Percentiles rank a stretch among this genome's conserved stretches.
Evolutionary conservation across 2,113 vertebrate species (phyloP).

Genomic region (Festucalex cinctus): DNA sequence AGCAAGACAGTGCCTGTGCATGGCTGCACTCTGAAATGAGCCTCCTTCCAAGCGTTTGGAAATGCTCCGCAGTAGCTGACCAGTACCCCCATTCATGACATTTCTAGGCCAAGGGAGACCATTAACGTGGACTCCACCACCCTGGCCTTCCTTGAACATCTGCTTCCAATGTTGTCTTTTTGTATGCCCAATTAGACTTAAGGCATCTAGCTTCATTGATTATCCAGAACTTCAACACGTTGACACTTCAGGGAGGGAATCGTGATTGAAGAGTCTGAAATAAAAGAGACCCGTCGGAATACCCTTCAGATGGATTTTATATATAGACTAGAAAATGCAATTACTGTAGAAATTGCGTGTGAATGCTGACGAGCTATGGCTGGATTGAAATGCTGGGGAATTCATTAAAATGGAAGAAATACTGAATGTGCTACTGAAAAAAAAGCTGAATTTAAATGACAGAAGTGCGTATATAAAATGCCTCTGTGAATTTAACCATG

Average conservation of each 20-base stretch:
- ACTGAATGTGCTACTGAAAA: not conserved
- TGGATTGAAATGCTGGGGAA: not conserved
- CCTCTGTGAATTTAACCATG: not conserved
- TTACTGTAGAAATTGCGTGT: not conserved
- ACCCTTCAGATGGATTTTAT: not conserved
- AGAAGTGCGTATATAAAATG: not conserved
- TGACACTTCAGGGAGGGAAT: not conserved
- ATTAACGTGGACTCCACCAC: not conserved
- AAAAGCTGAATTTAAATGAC: not conserved
- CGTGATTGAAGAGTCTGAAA: not conserved
- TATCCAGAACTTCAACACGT: not conserved
- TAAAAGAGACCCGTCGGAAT: not conserved
- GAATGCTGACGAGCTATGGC: not conserved
- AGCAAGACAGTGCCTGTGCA: not conserved
- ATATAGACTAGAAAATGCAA: not conserved
- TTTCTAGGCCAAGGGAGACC: constrained; percentile 1
- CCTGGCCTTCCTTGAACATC: not conserved
- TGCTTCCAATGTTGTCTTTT: not conserved
- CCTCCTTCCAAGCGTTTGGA: not conserved
- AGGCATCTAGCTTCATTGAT: not conserved
- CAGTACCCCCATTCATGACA: not conserved
- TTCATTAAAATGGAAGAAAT: not conserved
- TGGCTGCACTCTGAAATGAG: not conserved
- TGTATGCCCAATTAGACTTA: not conserved
- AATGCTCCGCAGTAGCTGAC: not conserved